Conservation (phyloP, 2,113 vertebrate species). For the Podiceps cristatus region DNA sequence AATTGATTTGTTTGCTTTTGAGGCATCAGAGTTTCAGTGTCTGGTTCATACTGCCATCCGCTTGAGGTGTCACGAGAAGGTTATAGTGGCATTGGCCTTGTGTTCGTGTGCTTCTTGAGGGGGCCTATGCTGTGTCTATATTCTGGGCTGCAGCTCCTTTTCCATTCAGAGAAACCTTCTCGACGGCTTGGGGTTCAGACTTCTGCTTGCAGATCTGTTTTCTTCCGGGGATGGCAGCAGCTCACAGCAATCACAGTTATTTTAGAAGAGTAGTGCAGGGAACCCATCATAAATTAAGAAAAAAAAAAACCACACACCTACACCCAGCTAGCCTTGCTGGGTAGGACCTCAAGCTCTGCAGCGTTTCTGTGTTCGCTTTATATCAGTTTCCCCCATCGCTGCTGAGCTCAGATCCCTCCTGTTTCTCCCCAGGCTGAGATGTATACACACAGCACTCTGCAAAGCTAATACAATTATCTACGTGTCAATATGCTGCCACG, state of each 20-base stretch:
- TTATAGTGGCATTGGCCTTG: rapidly evolving
- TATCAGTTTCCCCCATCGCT: background rate
- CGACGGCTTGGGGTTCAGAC: background rate
- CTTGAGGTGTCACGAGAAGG: background rate
- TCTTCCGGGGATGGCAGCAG: background rate
- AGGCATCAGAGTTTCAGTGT: background rate
- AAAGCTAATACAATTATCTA: constrained; percentile 41
- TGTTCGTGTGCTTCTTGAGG: rapidly evolving
- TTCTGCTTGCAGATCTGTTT: background rate
- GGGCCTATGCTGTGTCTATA: rapidly evolving
- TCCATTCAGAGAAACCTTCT: background rate
- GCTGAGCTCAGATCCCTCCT: background rate
- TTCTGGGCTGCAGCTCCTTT: background rate
- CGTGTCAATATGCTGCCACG: background rate
- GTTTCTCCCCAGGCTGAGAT: background rate
- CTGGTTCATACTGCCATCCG: background rate
- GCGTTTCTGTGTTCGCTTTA: background rate
- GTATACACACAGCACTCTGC: background rate
- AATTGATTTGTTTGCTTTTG: background rate
- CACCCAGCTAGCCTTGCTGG: background rate
- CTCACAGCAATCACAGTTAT: background rate
- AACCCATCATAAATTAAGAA: background rate
- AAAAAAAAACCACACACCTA: no score
- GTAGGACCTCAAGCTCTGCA: background rate
- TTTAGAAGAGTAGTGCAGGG: background rate